Evolutionary conservation across 2,113 vertebrate species (phyloP).

Genomic region (Chaetodon trifascialis): DNA sequence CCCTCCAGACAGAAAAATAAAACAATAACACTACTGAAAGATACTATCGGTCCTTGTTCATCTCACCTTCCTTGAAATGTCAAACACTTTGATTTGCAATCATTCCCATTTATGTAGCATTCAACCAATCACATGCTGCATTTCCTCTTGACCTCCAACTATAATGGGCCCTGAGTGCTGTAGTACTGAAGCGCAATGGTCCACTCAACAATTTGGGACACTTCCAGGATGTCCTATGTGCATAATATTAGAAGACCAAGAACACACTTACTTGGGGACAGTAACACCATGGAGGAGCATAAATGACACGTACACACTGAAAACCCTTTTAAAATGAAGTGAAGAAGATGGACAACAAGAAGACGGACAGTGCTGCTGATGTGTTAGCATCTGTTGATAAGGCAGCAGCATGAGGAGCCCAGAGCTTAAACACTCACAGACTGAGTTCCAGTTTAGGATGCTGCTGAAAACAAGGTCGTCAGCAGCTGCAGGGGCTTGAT

Average conservation of each 20-base stretch:
- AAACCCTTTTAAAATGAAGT: background rate
- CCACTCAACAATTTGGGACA: slow-evolving; percentile 21
- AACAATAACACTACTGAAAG: slow-evolving; percentile 51
- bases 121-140: slow-evolving; percentile 29
- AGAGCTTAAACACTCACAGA: background rate
- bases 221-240: slow-evolving; percentile 37
- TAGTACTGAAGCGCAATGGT: background rate
- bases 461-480: slow-evolving; percentile 32
- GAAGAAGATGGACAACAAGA: background rate
- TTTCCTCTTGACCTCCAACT: slow-evolving; percentile 58
- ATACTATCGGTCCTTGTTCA: slow-evolving; percentile 37
- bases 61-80: slow-evolving; percentile 19
- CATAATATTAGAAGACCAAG: slow-evolving; percentile 10
- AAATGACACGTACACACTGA: background rate
- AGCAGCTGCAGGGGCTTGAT: slow-evolving; percentile 24
- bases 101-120: slow-evolving; percentile 15
- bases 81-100: slow-evolving; percentile 34
- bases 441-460: background rate
- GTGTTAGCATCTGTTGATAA: slow-evolving; percentile 7
- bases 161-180: background rate
- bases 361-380: background rate
- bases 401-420: background rate
- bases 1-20: background rate
- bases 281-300: background rate
- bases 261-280: background rate